phyloP scores from a whole-genome alignment of 2,888 invertebrate genomes.

The Hermaeophaga mercurialis region DNA sequence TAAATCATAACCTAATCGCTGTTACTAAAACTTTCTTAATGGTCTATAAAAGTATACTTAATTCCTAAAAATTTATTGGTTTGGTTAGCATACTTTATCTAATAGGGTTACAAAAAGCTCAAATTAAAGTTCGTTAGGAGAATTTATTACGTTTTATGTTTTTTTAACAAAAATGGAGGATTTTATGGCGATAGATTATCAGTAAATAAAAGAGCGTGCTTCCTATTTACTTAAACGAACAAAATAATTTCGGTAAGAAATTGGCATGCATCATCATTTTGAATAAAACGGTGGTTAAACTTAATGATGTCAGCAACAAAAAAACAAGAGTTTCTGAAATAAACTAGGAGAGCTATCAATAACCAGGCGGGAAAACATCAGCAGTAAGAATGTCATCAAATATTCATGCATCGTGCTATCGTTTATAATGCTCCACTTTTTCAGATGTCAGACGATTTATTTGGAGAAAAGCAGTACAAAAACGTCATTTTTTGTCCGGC shows the following conservation, averaged over 20 bases:
- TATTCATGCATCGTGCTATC: conserved; percentile 26
- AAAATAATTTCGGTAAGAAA: too few species aligned
- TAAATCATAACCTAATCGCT: conserved; percentile 21
- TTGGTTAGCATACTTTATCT: not conserved
- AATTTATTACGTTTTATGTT: conserved; percentile 8
- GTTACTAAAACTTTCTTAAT: conserved; percentile 15
- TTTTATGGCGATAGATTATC: too few species aligned
- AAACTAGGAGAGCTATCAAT: conserved; percentile 23
- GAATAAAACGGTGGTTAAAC: conserved; percentile 4
- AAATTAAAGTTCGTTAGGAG: conserved; percentile 11
- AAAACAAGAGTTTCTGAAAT: conserved; percentile 11
- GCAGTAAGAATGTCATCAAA: conserved; percentile 26
- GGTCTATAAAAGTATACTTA: conserved; percentile 21
- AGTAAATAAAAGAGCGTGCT: too few species aligned
- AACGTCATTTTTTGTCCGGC: conserved; percentile 33
- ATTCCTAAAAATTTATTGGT: conserved; percentile 15
- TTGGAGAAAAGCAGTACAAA: conserved; percentile 30
- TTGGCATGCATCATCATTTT: too few species aligned
- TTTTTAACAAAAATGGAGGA: not conserved
- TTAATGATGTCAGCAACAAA: conserved; percentile 9
- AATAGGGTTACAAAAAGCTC: conserved; percentile 2
- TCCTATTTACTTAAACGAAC: too few species aligned
- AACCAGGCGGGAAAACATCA: conserved; percentile 24
- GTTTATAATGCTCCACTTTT: conserved; percentile 29
- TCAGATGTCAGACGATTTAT: conserved; percentile 31